Conservation (phyloP, 2,888 invertebrate species). For the Tetanocera ferruginea region DNA sequence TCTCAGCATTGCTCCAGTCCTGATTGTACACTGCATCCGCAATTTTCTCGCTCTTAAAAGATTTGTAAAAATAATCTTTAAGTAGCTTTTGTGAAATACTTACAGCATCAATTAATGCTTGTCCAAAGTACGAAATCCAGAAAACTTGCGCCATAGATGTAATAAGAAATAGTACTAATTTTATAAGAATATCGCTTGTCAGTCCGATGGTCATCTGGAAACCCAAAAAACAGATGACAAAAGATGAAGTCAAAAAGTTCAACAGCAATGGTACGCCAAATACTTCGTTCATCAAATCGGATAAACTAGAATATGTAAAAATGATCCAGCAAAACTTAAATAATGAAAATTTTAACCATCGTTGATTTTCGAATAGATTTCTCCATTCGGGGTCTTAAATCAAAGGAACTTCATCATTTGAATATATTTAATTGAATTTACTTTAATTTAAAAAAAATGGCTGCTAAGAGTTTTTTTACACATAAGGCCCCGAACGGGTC, state of each 20-base stretch:
- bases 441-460: too few relatives aligned
- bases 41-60: slow-evolving; percentile 57
- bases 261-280: slow-evolving; percentile 48
- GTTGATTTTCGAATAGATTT: too few relatives aligned
- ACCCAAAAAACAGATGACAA: slow-evolving; percentile 56
- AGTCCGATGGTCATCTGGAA: slow-evolving; percentile 56
- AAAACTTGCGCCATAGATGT: slow-evolving; percentile 58
- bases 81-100: too few relatives aligned
- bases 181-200: slow-evolving; percentile 51
- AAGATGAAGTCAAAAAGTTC: slow-evolving; percentile 56
- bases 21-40: slow-evolving; percentile 58
- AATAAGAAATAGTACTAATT: slow-evolving; percentile 58
- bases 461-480: too few relatives aligned
- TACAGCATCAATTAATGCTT: slow-evolving; percentile 50
- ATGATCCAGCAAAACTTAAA: too few relatives aligned
- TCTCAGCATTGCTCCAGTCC: slow-evolving; percentile 56
- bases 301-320: slow-evolving; percentile 34
- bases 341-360: too few relatives aligned
- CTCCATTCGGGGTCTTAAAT: too few relatives aligned
- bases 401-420: too few relatives aligned
- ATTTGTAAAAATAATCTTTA: too few relatives aligned
- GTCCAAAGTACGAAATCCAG: slow-evolving; percentile 51
- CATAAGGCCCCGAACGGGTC: too few relatives aligned
- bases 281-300: slow-evolving; percentile 45
- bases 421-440: too few relatives aligned